A percentile compares a stretch with the other conserved stretches of the same genome.
Conservation (phyloP, 2,888 invertebrate species). For the Acanthosoma haemorrhoidale region DNA sequence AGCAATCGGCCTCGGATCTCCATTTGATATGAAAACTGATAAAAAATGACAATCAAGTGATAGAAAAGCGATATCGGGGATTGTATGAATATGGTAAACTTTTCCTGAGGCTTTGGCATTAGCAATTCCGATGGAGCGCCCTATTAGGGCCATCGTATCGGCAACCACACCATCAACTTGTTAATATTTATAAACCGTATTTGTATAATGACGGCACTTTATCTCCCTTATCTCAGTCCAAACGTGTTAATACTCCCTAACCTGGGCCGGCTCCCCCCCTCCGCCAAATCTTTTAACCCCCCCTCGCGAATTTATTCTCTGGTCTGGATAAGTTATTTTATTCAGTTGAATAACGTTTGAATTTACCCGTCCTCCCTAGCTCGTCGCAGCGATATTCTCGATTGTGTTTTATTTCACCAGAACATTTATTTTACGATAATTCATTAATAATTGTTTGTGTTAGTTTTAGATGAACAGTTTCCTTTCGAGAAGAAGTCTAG, state of each 20-base stretch:
- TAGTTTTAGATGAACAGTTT: too few relatives aligned
- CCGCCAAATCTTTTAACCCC: not conserved
- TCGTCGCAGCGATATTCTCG: too few relatives aligned
- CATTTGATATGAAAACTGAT: not conserved
- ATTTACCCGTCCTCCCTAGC: too few relatives aligned
- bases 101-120: not conserved
- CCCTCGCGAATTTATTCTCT: too few relatives aligned
- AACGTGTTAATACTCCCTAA: slow-evolving; percentile 13
- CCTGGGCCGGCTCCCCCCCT: not conserved
- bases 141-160: not conserved
- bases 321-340: slow-evolving; percentile 11
- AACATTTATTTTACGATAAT: too few relatives aligned
- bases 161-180: not conserved
- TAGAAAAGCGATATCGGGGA: slow-evolving; percentile 19
- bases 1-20: not conserved
- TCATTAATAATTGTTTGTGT: too few relatives aligned
- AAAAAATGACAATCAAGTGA: slow-evolving; percentile 12
- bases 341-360: too few relatives aligned
- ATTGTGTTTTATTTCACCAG: too few relatives aligned
- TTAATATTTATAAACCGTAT: slow-evolving; percentile 23
- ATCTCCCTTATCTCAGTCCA: slow-evolving; percentile 13
- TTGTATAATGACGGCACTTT: slow-evolving; percentile 21
- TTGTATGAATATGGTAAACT: slow-evolving; percentile 22
- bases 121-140: slow-evolving; percentile 11
- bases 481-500: too few relatives aligned